Base-by-base conservation (phyloP, 2,888 invertebrate genomes). In the Portevinia maculata region DNA sequence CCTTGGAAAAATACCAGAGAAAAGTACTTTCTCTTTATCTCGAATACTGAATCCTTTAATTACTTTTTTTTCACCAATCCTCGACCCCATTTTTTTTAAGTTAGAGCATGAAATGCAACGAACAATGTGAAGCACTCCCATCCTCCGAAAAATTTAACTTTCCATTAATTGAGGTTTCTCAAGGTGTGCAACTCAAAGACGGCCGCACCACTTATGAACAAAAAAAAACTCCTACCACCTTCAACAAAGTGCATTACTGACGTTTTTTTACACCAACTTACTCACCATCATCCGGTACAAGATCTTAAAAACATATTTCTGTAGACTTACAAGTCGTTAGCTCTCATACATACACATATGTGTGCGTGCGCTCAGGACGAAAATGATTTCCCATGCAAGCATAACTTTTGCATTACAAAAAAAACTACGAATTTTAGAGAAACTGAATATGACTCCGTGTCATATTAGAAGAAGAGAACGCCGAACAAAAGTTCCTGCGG, bases 401-500 rank as follows among this genome's bases (percentile, higher is more conserved):
- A 64, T 48, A 64, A 50, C 65, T 65, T 65, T 64, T 37, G 17
- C 62, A 50, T 50, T 28, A 17, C 24, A 34, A 24, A 21, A 9
- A 34, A 21, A 21, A 8, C 3, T 32, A 24, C 3, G 24, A 3
- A 24, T 32, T 32, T 44, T 11, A 4, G 19, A 37, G 19, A 52
- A 13, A 24, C 8, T 50, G 50, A 64, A 65, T 65, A 52, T 39
- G 52, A 65, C 41, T 65, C 19, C 52, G 28, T 65, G 52, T 52
- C 65, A 41, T 41, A 52, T 65, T 65, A 52, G 52, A 11, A 65
- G 13, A 50, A 28, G 32, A 21, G 17, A 64, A 28, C 19, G 28
- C 50, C 2, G 65, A 65, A 65, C 65, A 65, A 65, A 65, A 65
- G 30, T 65, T 65, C 19, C 19, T 62, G 46, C 62, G 41, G 17